These are phyloP conservation scores for Patiria pectinifera DNA, from an alignment of 53 echinoderm and acorn worm genomes.

Conservation along the genomic window DNA sequence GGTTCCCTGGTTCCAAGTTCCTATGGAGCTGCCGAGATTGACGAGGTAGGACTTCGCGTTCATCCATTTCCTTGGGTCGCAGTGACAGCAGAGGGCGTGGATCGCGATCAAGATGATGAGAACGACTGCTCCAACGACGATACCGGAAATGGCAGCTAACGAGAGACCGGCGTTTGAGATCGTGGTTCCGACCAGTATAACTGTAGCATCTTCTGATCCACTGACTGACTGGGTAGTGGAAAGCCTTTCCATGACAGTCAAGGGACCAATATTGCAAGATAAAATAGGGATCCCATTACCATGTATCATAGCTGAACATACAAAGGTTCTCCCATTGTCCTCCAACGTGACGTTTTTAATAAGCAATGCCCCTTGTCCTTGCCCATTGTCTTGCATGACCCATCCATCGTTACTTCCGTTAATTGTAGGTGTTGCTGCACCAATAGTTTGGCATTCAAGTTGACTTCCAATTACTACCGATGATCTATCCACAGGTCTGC, in stretches of 20 bases:
- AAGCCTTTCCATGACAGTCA: no score
- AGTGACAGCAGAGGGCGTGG: conserved; percentile 17
- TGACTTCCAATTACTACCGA: no score
- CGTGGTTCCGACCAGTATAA: not conserved
- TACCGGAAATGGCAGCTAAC: not conserved
- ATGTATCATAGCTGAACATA: not conserved
- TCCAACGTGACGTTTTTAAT: not conserved
- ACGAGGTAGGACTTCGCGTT: not conserved
- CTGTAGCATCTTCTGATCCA: no score
- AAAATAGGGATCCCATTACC: not conserved
- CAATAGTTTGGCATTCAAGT: no score
- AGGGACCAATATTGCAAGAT: no score
- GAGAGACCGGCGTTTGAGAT: not conserved
- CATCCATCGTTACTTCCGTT: not conserved
- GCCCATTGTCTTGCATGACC: not conserved
- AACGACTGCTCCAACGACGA: conserved; percentile 2
- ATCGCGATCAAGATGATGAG: not conserved
- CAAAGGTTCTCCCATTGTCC: not conserved
- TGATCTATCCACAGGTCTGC: no score
- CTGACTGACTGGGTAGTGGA: no score
- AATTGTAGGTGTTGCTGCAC: no score
- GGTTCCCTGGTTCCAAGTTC: not conserved
- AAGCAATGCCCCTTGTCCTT: no score
- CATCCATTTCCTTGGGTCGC: not conserved
- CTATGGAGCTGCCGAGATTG: not conserved